Evolutionary conservation across 2,113 vertebrate species (phyloP), one percentile per base, ranked within the genome.

Genomic region (Brienomyrus brachyistius): DNA sequence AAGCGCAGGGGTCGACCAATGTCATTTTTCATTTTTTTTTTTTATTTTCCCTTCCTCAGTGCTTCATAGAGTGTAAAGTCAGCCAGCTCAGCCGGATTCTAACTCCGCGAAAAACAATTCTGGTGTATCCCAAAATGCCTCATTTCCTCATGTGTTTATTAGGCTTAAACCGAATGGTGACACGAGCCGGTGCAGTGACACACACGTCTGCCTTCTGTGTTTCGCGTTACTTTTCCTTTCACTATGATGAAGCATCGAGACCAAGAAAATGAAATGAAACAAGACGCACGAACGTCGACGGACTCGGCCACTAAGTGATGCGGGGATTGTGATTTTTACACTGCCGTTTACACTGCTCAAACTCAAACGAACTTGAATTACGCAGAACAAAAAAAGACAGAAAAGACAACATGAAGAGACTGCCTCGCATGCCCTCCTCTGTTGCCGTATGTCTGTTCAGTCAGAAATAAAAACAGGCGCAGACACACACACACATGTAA

Each of bases 401-500:
- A 45, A 54, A 83, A 80, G n/a, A 54, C 52, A 21, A 19, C 74
- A 89, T 13, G 19, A 83, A 56, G 48, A 84, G 15, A 48, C 8
- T 89, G 86, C 90, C 45, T 82, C 77, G 91, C 82, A 80, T 87
- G 91, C 86, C 90, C 88, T 88, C 87, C 93, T 90, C 83, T 82
- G 19, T 82, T 82, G 91, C 94, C 94, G 92, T 93, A 94, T 93
- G 91, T 91, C 86, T 90, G 82, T 90, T 47, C 80, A 92, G 88
- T 56, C 43, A 70, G 8, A 70, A 43, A 97, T 97, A 97, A 88
- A 62, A 27, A 45, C 62, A 97, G 97, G 97, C 31, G 2, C 11
- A 97, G 96, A 97, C 97, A 2, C 70, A 43, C 31, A 35, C 97
- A 97, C 97, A 97, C 97, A 98, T 98, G 97, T 96, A 97, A 98